Evolutionary conservation across 2,888 invertebrate species (phyloP), one percentile per base, ranked within the genome.

Genomic region (Eremobia ochroleuca): DNA sequence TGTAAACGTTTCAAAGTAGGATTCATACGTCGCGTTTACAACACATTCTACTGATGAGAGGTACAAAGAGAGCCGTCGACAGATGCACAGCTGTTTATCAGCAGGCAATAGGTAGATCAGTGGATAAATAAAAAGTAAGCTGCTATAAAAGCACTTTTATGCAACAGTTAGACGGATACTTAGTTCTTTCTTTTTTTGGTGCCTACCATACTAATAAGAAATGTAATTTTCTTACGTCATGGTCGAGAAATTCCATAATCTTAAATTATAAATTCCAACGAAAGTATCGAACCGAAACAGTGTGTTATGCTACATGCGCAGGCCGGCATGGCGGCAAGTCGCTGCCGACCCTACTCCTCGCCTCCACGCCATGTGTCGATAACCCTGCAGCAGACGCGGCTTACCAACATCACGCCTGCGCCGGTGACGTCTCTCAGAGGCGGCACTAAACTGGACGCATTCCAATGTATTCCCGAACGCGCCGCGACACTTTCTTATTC

Each of bases 341-440:
- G 62, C 86, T 90, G 88, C 89, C 91, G 94, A 94, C 95, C 96
- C 95, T 94, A 93, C 93, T 90, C 83, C 83, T 91, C 91, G 89
- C 92, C 93, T 91, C 92, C 91, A 90, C 89, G 88, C 89, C 88
- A 90, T 95, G 95, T 96, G 96, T 96, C 96, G 96, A 96, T 96
- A 96, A 96, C 96, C 96, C 96, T 95, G 94, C 93, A 92, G 91
- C 91, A 92, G 92, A 89, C 89, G 87, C 92, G 92, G 92, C 91
- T 92, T 92, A 93, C 92, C 92, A 93, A 93, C 94, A 94, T 93
- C 94, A 94, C 96, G 96, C 96, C 93, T 95, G 96, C 96, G 95
- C 92, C 88, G 88, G 91, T 95, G 94, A 94, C 95, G 95, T 95
- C 93, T 91, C 91, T 81, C 89, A 90, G 84, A 90, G 95, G 95